Conservation (phyloP, 2,113 vertebrate species). For the Fukomys damarensis region DNA sequence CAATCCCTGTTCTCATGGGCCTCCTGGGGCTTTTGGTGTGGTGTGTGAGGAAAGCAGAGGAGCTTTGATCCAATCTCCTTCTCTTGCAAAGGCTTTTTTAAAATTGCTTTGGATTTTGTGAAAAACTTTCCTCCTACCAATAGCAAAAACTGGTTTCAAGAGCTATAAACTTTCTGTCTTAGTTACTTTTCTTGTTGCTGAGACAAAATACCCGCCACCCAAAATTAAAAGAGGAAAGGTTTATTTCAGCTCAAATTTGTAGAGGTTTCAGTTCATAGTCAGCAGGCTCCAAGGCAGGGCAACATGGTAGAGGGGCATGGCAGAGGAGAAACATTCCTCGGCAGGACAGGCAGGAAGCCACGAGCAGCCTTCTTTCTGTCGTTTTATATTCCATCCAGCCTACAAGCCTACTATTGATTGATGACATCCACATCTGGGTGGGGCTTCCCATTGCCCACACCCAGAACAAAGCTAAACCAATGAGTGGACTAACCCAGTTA, state of each 20-base stretch:
- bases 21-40: slow-evolving; percentile 18
- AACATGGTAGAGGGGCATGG: neutral
- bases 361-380: neutral
- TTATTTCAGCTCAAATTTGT: neutral
- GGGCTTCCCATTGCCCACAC: neutral
- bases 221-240: neutral
- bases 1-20: neutral
- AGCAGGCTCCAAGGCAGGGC: neutral
- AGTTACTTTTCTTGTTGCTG: neutral
- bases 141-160: slow-evolving; percentile 20
- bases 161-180: neutral
- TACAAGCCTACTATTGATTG: neutral
- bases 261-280: neutral
- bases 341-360: neutral
- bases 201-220: neutral
- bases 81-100: slow-evolving; percentile 46
- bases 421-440: neutral
- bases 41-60: neutral
- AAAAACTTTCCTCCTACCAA: neutral
- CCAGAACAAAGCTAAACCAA: neutral
- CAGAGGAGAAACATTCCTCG: neutral
- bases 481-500: neutral
- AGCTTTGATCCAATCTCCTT: neutral
- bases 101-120: slow-evolving; percentile 55
- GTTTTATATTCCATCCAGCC: neutral